Evolutionary conservation across 2,888 invertebrate genomes (phyloP), one percentile per base, ranked within the genome.

Genomic region (Choristoneura rosaceana): DNA sequence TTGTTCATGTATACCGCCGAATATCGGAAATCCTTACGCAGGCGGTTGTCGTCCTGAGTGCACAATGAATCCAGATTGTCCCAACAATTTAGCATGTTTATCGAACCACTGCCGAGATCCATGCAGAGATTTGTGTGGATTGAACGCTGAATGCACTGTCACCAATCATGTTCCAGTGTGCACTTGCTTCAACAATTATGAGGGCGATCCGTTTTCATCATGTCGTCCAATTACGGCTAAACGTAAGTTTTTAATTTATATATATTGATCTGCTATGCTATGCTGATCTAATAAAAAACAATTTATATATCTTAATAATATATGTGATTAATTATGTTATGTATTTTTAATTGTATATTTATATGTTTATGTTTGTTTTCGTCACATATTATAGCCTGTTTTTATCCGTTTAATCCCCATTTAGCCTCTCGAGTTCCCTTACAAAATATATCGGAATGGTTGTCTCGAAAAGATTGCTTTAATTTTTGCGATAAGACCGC

Each of bases 41-140:
- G 96, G 97, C 17, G 98, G 98, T 45, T 98, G 98, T 82, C 95
- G 97, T 76, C 98, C 98, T 3, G 98, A 98, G 90, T 98, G 98
- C 87, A 95, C 96, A 12, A 95, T 96, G 76, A 97, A 97, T 86
- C 95, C 97, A 0, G 98, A 98, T 82, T 98, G 98, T 85, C 95
- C 97, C 7, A 96, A 95, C 77, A 95, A 96, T 81, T 90, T 97
- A 75, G 96, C 97, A 50, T 98, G 98, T 85, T 94, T 98, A 61
- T 97, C 97, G 71, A 97, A 97, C 81, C 97, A 98, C 84, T 98
- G 98, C 79, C 95, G 97, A 80, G 96, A 98, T 90, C 98, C 98
- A 7, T 98, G 98, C 82, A 96, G 96, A 75, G 97, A 98, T 70
- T 95, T 97, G 67, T 98, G 98, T 83, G 98, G 98, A 4, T 87